Base-by-base conservation (phyloP, 1,140 invertebrate genomes). In the Diabrotica virgifera region DNA sequence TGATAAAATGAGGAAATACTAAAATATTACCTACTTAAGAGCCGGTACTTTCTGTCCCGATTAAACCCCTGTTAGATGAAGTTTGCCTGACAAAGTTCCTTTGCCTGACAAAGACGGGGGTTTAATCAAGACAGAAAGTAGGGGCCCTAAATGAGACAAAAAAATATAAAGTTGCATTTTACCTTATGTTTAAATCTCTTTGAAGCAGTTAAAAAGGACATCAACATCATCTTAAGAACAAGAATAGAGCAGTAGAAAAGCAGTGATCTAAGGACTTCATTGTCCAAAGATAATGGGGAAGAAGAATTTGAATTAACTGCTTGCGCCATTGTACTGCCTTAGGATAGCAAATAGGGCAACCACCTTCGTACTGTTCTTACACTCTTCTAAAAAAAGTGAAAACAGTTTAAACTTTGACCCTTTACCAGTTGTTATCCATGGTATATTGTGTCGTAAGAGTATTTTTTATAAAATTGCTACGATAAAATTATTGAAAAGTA, bases 131-230 rank as follows among this genome's bases (percentile, higher is more conserved):
- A 38, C 12, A 66, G 6, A 6, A 36, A 13, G 6, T 46, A 0
- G 11, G 6, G 6, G 6, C 6, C 6, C 11, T 46, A 0, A 8
- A 46, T 46, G 6, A 11, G 40, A 46, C 11, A n/a, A n/a, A n/a
- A n/a, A n/a, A 46, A 55, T 8, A 66, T 37, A 35, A 66, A 37
- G 6, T 60, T 36, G 2, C 12, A 57, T 63, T 77, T 78, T 78
- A 89, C 87, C 80, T 82, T 85, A 57, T 86, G 87, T 55, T 72
- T 74, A 24, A 86, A 80, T 56, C 88, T 79, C 52, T 82, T 77
- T 3, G 76, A 55, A 0, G 65, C 82, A 0, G 87, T 90, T 5
- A 88, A 70, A 6, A 79, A 2, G 6, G 78, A 69, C 86, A 90
- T 87, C 0, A 71, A 12, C 36, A 89, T 36, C 61, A 86, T 78